Evolutionary conservation across 2,888 invertebrate species (phyloP).

Genomic region (Hirtodrosophila trivittata): DNA sequence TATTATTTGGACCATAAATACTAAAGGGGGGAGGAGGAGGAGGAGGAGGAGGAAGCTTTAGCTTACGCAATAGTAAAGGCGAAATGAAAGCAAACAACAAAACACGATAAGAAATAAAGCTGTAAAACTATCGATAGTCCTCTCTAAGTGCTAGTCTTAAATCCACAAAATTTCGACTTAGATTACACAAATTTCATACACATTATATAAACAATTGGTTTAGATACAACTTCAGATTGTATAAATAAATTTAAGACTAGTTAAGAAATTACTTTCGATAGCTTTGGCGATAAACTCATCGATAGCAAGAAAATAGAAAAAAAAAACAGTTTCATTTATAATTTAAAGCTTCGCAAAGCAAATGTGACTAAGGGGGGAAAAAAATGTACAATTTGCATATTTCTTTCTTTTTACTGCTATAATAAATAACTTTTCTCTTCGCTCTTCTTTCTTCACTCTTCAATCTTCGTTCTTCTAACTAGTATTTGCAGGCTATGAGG

Average conservation of each 20-base stretch:
- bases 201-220: neutral
- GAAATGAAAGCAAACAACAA: conserved; percentile 41
- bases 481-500: conserved; percentile 53
- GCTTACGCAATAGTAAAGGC: conserved; percentile 33
- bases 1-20: conserved; percentile 63
- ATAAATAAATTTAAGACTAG: neutral
- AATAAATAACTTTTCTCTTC: conserved; percentile 65
- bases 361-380: conserved; percentile 28
- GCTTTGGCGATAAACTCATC: too few species aligned
- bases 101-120: conserved; percentile 31
- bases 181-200: too few species aligned
- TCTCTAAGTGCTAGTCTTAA: too few species aligned
- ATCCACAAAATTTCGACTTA: too few species aligned
- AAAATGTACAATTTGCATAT: conserved; percentile 30
- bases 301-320: neutral
- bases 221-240: neutral
- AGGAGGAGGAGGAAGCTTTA: too few species aligned
- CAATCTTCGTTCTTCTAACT: conserved; percentile 12
- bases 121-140: neutral
- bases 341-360: conserved; percentile 46
- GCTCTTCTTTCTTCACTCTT: neutral
- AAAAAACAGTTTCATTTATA: conserved; percentile 6
- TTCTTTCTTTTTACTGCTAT: conserved; percentile 39
- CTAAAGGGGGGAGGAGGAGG: conserved; percentile 16
- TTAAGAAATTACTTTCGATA: too few species aligned